Base-by-base conservation (phyloP, 2,888 invertebrate species). In the Cantharis nigra region DNA sequence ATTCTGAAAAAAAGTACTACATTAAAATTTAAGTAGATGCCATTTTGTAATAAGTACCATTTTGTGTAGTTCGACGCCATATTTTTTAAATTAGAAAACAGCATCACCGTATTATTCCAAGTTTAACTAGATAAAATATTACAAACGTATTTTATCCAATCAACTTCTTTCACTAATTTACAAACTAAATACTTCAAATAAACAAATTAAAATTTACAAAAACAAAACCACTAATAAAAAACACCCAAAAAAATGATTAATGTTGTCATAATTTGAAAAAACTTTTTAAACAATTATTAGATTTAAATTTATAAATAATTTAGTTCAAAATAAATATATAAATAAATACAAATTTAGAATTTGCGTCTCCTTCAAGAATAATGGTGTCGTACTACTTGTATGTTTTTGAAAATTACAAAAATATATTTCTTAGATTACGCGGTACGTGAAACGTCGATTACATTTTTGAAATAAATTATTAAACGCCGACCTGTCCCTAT, bases 211-310 rank as follows among this genome's bases (percentile, higher is more conserved):
- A 82, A 83, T 79, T 80, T 82, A 79, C 78, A 80, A 84, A 82
- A 81, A 83, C 14, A 63, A 83, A 80, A 83, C 84, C 83, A 80
- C 81, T 77, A 84, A 84, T 83, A 85, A 85, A 85, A 85, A 82
- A 84, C 85, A 83, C 84, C 83, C 82, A 82, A 83, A 83, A 23
- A 49, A 84, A 83, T 83, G 81, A 85, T 83, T 83, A 85, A 86
- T 85, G 79, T 83, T 86, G 85, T 86, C 85, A 86, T 87, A 86
- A 85, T 86, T 84, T 82, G 80, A 84, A 85, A 83, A 83, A 83
- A 84, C 84, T 82, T 83, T 26, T 82, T 82, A 85, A 84, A 85
- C 82, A 84, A 85, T 82, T 79, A 49, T 49, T 49, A 49, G 49
- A 49, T 49, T 80, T 80, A 83, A 84, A 81, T 78, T 78, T 82